Evolutionary conservation across 2,113 vertebrate genomes (phyloP).

Genomic region (Halcyon senegalensis): DNA sequence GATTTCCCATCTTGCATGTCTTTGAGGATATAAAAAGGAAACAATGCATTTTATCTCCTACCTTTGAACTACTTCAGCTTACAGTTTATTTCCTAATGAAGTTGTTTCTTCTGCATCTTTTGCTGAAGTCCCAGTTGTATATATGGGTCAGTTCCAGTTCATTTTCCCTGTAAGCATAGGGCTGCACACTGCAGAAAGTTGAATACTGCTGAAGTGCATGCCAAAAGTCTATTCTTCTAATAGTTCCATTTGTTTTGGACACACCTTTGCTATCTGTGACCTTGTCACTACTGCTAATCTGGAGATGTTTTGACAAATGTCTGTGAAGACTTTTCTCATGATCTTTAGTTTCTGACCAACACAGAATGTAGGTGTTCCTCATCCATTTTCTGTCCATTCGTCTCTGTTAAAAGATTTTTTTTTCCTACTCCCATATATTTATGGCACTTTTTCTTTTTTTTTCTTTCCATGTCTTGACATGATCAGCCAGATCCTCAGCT

Average conservation of each 20-base stretch:
- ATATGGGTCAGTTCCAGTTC: slow-evolving; percentile 1
- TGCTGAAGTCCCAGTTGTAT: not conserved
- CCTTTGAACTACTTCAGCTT: not conserved
- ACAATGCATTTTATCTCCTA: slow-evolving; percentile 28
- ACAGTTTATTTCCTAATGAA: slow-evolving; percentile 25
- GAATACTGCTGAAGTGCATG: not conserved
- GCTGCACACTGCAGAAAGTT: not conserved
- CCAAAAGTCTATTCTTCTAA: not conserved
- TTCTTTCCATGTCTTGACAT: not conserved
- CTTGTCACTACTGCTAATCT: not conserved
- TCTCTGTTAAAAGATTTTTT: not conserved
- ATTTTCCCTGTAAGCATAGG: not conserved
- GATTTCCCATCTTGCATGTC: slow-evolving; percentile 7
- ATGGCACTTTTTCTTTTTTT: not conserved
- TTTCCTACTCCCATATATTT: not conserved
- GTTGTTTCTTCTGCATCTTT: slow-evolving; percentile 8
- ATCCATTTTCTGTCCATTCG: not conserved
- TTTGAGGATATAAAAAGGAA: slow-evolving; percentile 44
- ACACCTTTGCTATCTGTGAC: not conserved
- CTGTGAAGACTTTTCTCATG: not conserved
- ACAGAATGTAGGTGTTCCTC: not conserved
- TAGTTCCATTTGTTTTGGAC: not conserved
- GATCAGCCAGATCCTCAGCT: slow-evolving; percentile 9
- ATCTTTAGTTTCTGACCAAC: not conserved
- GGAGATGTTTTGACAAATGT: not conserved